Evolutionary conservation across 2,797 vertebrate species (phyloP), one percentile per base, ranked within the genome.

Genomic region (Molossus molossus): DNA sequence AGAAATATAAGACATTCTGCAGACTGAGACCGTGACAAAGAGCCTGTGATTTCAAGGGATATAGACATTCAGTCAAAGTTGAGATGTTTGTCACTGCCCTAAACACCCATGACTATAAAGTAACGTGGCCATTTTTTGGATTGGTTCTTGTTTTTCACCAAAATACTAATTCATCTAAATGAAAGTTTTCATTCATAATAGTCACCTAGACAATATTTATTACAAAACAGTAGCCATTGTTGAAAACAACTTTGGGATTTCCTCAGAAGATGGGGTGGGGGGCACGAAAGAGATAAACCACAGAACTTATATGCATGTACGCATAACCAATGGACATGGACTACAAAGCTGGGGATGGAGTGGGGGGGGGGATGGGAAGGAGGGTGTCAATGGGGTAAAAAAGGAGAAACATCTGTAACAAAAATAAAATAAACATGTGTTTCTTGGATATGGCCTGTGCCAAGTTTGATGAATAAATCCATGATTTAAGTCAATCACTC

Each of bases 101-200:
- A 37, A 62, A 50, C 72, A 50, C 21, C 17, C 53, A 67, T 1
- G 13, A 50, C 23, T 70, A 2, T 23, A 85, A 94, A 82, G 45
- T 29, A n/a, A 76, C 21, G 0, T 77, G 62, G 27, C n/a, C 81
- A 2, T 27, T 48, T 81, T 96, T 82, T 27, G 9, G 60, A 20
- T 37, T 65, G 70, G 23, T 83, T 87, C 60, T 91, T 87, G 29
- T 91, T 86, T 79, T n/a, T 27, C 60, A 48, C 33, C 81, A 62
- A 57, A 53, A 55, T 27, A 29, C 67, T 58, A 79, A 48, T 73
- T 67, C 2, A 90, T 29, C 50, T 13, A 75, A 82, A 65, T 62
- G 25, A 80, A 50, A 58, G 9, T n/a, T 91, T 90, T 73, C 72
- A 70, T 55, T 95, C 40, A 86, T 86, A 96, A 81, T 53, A 80